A percentile compares a stretch with the other conserved stretches of the same genome.
phyloP scores from a whole-genome alignment of 1,140 invertebrate genomes.

The Drosophila pachea region DNA sequence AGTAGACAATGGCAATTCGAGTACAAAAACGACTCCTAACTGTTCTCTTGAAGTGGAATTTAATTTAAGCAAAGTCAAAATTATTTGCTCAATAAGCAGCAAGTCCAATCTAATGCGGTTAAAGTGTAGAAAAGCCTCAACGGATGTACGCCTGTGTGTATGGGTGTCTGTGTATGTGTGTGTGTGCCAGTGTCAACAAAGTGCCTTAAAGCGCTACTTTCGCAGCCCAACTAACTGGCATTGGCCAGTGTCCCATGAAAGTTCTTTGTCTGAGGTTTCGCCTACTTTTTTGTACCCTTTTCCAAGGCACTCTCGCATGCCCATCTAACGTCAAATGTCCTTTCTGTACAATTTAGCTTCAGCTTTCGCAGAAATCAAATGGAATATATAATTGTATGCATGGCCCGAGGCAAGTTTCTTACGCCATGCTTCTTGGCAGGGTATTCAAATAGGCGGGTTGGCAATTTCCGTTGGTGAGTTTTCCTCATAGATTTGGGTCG shows the following conservation, averaged over 20 bases:
- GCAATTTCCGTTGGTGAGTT: not conserved
- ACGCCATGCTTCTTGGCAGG: not conserved
- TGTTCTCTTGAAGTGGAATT: constrained; percentile 38
- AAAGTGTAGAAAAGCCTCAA: constrained; percentile 30
- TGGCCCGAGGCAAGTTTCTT: not conserved
- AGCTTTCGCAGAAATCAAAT: not conserved
- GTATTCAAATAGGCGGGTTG: constrained; percentile 2
- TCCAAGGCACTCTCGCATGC: not conserved
- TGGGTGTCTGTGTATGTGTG: constrained; percentile 15
- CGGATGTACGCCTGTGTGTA: not conserved
- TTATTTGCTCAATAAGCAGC: constrained; percentile 41
- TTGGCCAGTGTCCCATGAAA: constrained; percentile 13
- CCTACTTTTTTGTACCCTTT: constrained; percentile 9
- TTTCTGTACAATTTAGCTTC: too few relatives aligned
- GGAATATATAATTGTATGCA: not conserved
- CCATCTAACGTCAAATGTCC: too few relatives aligned
- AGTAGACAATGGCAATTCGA: constrained; percentile 17
- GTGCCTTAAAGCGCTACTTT: constrained; percentile 45
- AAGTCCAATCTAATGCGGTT: constrained; percentile 62
- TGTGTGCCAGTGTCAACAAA: constrained; percentile 34
- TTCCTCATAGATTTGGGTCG: constrained; percentile 32
- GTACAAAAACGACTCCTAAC: not conserved
- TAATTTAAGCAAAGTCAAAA: constrained; percentile 60
- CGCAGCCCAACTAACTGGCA: constrained; percentile 34
- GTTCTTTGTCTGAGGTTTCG: constrained; percentile 5